phyloP scores from a whole-genome alignment of 2,113 vertebrate species.

The Diphyllodes magnificus region DNA sequence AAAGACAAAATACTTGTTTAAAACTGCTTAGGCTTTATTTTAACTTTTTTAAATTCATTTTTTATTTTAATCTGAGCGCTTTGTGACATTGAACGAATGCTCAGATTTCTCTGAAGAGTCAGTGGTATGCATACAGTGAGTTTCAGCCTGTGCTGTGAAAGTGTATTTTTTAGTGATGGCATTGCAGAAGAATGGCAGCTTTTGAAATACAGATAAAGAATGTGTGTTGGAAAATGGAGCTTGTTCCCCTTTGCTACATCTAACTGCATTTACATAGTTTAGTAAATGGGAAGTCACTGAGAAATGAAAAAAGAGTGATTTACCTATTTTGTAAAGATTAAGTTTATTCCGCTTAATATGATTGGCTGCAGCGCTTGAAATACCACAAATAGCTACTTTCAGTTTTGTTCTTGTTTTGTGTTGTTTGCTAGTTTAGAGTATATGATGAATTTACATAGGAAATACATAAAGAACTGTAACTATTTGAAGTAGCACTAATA shows the following conservation, averaged over 20 bases:
- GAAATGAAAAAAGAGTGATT: background rate
- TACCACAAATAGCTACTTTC: background rate
- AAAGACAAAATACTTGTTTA: background rate
- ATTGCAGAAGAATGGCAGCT: background rate
- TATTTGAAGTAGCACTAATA: background rate
- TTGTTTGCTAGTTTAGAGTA: background rate
- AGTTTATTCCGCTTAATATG: background rate
- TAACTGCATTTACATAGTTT: background rate
- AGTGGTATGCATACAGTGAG: background rate
- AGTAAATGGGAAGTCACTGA: background rate
- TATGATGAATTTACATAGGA: background rate
- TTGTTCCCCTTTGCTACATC: background rate
- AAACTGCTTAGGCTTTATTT: background rate
- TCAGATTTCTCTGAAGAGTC: background rate
- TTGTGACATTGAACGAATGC: background rate
- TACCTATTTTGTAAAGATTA: background rate
- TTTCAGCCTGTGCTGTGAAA: background rate
- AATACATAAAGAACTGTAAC: background rate
- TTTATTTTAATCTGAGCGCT: background rate
- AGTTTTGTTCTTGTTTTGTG: background rate
- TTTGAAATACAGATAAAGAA: background rate
- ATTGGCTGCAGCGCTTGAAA: background rate
- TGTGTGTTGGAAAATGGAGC: background rate
- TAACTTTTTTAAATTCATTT: rapidly evolving
- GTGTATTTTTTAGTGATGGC: background rate